Evolutionary conservation across 2,797 vertebrate species (phyloP), one percentile per base, ranked within the genome.

Genomic region (Hyperoplus lanceolatus): DNA sequence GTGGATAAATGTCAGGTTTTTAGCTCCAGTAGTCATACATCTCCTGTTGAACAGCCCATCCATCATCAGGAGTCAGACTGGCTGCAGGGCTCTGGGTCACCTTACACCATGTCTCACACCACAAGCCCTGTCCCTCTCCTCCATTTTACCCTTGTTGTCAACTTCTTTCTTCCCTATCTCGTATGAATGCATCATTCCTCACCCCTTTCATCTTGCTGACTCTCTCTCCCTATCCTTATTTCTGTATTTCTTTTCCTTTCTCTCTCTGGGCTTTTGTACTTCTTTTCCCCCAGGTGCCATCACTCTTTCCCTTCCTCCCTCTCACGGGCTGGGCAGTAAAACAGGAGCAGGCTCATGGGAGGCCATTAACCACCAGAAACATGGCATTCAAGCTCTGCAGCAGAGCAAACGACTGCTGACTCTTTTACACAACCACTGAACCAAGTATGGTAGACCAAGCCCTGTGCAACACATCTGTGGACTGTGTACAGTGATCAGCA

Each of bases 31-130:
- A 18, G 65, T 79, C 59, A 69, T 58, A 75, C 76, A 16, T 80
- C 65, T 83, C 58, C 56, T 29, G 50, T 38, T 82, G 79, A 88
- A 39, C 64, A 63, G 70, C 55, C 43, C 73, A 83, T 85, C 72
- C 70, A 81, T 89, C 79, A 87, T 73, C 90, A 93, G 85, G 89
- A 95, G 93, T 92, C 95, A 93, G 87, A 68, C 78, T 90, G 90
- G 91, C 93, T 95, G 78, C 81, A 81, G 55, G 74, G 62, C 54
- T 85, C 65, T 59, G 89, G 94, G 94, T 96, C 91, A 88, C 80
- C 59, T 94, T 93, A 94, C 90, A 82, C 89, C 86, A 10, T 14
- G 41, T 77, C 70, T 72, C 87, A 91, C 91, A 92, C 91, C 87
- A 93, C 90, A 92, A 85, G 75, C 81, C 14, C 8, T 50, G 36